Conservation (phyloP, 2,797 vertebrate genomes). For the Chelonia mydas region DNA sequence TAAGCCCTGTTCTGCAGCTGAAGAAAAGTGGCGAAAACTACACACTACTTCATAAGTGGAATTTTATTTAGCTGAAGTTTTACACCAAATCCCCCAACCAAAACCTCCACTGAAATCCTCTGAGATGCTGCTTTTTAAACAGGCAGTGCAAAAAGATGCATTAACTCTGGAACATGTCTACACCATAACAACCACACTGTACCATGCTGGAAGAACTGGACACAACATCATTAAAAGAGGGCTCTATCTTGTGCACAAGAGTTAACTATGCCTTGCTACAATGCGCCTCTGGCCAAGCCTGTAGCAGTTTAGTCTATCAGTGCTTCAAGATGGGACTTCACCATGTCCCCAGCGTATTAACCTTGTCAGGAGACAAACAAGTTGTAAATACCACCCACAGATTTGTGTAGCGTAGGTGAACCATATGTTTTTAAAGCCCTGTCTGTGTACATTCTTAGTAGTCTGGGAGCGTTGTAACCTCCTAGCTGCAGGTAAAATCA, state of each 20-base stretch:
- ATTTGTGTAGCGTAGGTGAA: background rate
- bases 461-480: background rate
- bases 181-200: too few relatives aligned
- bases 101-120: background rate
- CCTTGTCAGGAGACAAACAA: background rate
- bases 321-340: background rate
- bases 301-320: background rate
- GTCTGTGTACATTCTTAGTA: too few relatives aligned
- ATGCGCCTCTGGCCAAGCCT: background rate
- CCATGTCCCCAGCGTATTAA: background rate
- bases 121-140: background rate
- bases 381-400: background rate
- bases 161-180: background rate
- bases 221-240: background rate
- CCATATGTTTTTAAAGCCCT: background rate
- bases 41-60: background rate
- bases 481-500: background rate
- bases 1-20: background rate
- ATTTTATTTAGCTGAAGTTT: background rate
- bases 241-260: background rate
- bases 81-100: background rate
- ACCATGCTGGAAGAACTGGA: background rate
- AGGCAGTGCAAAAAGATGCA: background rate
- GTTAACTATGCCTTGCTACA: background rate
- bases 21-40: background rate